These are phyloP conservation scores for Dryococelus australis DNA, from an alignment of 2,888 invertebrate species.

Conservation along the genomic window DNA sequence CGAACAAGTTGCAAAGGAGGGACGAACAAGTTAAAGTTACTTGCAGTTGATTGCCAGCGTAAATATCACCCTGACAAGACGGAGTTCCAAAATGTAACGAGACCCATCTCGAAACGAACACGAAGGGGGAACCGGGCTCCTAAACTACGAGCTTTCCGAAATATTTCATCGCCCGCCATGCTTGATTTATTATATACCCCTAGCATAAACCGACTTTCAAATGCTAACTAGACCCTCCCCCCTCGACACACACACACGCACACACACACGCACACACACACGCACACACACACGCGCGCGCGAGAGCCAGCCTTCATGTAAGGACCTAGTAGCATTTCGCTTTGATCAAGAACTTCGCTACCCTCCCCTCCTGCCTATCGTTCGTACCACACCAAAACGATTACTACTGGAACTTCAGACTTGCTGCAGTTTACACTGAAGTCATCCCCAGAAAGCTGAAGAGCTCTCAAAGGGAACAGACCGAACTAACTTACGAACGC, in stretches of 20 bases:
- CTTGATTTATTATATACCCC: slow-evolving; percentile 7
- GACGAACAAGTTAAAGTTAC: not conserved
- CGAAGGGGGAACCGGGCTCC: not conserved
- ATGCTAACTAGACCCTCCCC: not conserved
- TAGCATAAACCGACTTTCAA: not conserved
- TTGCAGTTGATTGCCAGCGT: not conserved
- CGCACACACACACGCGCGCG: too few relatives aligned
- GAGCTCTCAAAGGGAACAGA: not conserved
- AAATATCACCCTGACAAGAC: not conserved
- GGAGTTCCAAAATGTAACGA: not conserved
- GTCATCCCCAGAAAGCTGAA: not conserved
- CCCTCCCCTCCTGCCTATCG: not conserved
- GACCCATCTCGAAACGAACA: not conserved
- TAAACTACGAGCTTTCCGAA: not conserved
- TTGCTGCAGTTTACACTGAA: not conserved
- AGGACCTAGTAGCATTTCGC: not conserved
- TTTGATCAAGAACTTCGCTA: not conserved
- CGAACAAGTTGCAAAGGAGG: not conserved
- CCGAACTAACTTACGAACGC: too few relatives aligned
- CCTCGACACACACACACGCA: not conserved
- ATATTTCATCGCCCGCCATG: not conserved
- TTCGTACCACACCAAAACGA: not conserved
- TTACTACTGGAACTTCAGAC: not conserved
- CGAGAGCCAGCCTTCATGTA: not conserved
- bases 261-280: too few relatives aligned